phyloP scores from a whole-genome alignment of 2,113 vertebrate species.

The Dasyprocta punctata region DNA sequence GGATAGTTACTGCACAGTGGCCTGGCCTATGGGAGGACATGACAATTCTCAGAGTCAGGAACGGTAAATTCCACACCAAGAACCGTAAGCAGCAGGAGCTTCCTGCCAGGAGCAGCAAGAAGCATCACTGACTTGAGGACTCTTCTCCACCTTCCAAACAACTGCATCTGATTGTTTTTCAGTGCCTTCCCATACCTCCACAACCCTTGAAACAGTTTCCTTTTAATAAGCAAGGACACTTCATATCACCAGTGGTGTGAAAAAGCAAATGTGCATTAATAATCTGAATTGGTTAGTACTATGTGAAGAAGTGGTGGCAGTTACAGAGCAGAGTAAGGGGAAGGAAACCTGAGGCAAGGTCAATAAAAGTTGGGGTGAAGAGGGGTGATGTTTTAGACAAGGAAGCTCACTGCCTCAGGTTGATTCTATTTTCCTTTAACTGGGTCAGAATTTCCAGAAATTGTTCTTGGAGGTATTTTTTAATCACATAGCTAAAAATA shows the following conservation, averaged over 20 bases:
- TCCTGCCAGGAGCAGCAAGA: neutral
- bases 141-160: neutral
- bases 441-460: neutral
- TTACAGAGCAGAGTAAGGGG: neutral
- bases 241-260: neutral
- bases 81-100: neutral
- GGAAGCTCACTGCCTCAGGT: neutral
- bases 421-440: neutral
- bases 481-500: neutral
- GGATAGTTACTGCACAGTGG: accelerated
- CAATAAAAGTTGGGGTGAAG: neutral
- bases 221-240: neutral
- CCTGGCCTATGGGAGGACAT: neutral
- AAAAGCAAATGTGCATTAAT: neutral
- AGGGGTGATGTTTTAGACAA: neutral
- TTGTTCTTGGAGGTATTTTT: neutral
- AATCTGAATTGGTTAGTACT: neutral
- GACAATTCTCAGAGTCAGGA: neutral
- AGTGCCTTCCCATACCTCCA: neutral
- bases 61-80: neutral
- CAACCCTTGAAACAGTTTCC: neutral
- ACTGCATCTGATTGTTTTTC: neutral
- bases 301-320: neutral
- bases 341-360: neutral
- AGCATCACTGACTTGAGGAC: accelerated